These are phyloP conservation scores for Coenonympha arcania DNA, from an alignment of 2,888 invertebrate genomes.

Conservation along the genomic window DNA sequence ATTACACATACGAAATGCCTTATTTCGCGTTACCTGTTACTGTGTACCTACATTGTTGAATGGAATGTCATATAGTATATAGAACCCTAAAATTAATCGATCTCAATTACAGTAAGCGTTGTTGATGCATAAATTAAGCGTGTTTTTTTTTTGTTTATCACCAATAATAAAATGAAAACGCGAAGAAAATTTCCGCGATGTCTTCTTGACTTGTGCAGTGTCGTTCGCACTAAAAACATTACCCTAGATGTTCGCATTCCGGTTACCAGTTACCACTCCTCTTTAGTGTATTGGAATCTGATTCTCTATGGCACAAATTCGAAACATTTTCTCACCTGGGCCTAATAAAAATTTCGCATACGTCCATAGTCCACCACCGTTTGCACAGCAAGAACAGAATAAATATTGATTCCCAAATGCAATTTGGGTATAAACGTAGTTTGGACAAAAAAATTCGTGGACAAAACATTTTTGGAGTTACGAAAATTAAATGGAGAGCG, in stretches of 20 bases:
- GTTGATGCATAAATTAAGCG: slow-evolving; percentile 52
- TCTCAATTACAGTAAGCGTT: slow-evolving; percentile 69
- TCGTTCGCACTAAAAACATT: background rate
- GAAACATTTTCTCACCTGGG: too few species aligned
- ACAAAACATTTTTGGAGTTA: too few species aligned
- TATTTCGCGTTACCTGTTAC: slow-evolving; percentile 70
- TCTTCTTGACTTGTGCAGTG: background rate
- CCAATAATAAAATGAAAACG: slow-evolving; percentile 31
- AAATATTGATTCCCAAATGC: too few species aligned
- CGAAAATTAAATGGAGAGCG: too few species aligned
- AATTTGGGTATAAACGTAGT: too few species aligned
- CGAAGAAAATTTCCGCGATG: slow-evolving; percentile 5
- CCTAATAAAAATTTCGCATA: too few species aligned
- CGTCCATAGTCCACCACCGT: too few species aligned
- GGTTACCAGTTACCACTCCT: too few species aligned
- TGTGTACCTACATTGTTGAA: slow-evolving; percentile 64
- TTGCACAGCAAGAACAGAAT: too few species aligned
- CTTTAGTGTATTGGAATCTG: too few species aligned
- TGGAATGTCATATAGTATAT: slow-evolving; percentile 62
- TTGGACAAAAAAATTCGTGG: too few species aligned
- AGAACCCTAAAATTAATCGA: slow-evolving; percentile 64
- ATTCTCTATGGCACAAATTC: too few species aligned
- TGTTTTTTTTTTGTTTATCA: slow-evolving; percentile 39
- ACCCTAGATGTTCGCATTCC: slow-evolving; percentile 34
- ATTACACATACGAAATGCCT: slow-evolving; percentile 56